A percentile compares a stretch with the other conserved stretches of the same genome.
Evolutionary conservation across 2,888 invertebrate species (phyloP).

Genomic region (Eristalis pertinax): DNA sequence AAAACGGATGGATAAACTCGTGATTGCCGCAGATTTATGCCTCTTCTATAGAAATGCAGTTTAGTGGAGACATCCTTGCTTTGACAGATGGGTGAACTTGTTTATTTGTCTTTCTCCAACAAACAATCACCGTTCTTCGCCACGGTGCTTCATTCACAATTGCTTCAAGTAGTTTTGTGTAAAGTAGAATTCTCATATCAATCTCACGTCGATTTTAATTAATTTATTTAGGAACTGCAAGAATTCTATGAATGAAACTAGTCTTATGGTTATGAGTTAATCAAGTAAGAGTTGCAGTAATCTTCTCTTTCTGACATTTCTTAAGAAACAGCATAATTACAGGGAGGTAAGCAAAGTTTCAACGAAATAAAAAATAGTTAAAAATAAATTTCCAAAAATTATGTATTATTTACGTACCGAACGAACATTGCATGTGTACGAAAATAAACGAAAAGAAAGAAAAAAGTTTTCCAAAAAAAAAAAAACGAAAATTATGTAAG

Average conservation of each 20-base stretch:
- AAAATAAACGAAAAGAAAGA: not conserved
- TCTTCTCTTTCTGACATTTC: no score
- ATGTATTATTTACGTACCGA: no score
- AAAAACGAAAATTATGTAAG: not conserved
- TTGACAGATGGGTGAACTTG: slow-evolving; percentile 31
- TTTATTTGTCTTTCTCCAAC: not conserved
- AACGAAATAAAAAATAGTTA: no score
- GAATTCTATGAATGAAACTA: no score
- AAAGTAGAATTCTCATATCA: not conserved
- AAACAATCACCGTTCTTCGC: not conserved
- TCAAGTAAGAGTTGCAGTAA: no score
- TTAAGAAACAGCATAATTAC: no score
- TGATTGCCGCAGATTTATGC: not conserved
- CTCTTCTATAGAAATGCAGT: slow-evolving; percentile 11
- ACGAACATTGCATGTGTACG: not conserved
- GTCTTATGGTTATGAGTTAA: no score
- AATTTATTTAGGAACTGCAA: no score
- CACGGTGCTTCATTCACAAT: not conserved
- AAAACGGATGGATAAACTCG: not conserved
- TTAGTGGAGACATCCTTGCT: slow-evolving; percentile 22
- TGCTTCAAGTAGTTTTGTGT: not conserved
- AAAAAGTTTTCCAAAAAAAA: not conserved
- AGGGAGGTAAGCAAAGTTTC: no score
- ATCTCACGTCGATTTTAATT: no score
- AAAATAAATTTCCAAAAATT: no score